Percentiles rank a stretch among this genome's conserved stretches.
These are phyloP conservation scores for Campylorhamphus procurvoides DNA, from an alignment of 2,113 vertebrate genomes.

Conservation along the genomic window DNA sequence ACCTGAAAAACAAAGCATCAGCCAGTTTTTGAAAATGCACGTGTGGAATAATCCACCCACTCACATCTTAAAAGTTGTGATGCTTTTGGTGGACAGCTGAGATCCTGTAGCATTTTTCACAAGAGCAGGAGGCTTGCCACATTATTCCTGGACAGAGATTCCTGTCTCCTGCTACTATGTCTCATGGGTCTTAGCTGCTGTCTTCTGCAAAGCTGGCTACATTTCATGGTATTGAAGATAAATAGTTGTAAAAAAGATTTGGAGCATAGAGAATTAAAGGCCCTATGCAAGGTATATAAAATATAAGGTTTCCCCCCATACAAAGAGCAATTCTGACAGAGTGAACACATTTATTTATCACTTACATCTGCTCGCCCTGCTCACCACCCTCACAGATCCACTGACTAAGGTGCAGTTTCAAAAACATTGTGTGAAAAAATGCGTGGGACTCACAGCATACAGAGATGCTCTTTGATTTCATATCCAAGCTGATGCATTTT, in stretches of 20 bases:
- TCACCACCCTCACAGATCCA: not conserved
- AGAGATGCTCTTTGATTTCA: not conserved
- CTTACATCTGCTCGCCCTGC: not conserved
- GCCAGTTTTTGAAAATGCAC: not conserved
- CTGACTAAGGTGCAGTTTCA: not conserved
- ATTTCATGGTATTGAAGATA: not conserved
- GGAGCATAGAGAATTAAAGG: not conserved
- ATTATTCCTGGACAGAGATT: not conserved
- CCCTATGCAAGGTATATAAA: not conserved
- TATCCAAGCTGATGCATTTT: slow-evolving; percentile 2
- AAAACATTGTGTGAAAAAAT: not conserved
- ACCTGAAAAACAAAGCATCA: not conserved
- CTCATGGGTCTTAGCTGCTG: not conserved
- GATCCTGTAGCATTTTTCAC: not conserved
- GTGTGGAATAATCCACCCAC: not conserved
- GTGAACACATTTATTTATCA: not conserved
- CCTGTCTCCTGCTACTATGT: not conserved
- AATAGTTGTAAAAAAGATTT: not conserved
- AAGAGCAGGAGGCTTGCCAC: not conserved
- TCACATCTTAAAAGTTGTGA: not conserved
- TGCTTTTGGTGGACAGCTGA: not conserved
- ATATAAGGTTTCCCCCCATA: not conserved
- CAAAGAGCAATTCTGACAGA: not conserved
- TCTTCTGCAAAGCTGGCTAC: not conserved
- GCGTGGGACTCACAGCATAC: not conserved